phyloP scores from a whole-genome alignment of 37 sponge, comb jelly and placozoan genomes.

The Theonella swinhoei region DNA sequence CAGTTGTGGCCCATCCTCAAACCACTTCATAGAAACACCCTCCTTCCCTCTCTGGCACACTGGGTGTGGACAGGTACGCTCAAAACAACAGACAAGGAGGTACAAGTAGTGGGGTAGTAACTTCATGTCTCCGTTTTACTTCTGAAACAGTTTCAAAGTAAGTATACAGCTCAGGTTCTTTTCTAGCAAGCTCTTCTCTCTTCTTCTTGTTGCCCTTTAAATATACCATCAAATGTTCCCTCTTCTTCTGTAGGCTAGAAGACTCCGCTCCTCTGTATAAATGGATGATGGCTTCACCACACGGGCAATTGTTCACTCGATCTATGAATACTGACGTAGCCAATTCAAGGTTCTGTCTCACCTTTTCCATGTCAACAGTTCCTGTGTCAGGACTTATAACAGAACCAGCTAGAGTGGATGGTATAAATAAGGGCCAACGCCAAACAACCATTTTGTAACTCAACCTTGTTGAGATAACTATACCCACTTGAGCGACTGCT shows the following conservation, averaged over 20 bases:
- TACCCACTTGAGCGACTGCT: conserved; percentile 7
- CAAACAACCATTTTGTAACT: conserved; percentile 19
- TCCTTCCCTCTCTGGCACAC: conserved; percentile 4
- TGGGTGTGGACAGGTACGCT: conserved; percentile 28
- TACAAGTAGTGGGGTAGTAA: conserved; percentile 22
- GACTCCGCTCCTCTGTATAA: conserved; percentile 31
- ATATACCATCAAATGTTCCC: not conserved
- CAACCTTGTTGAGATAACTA: conserved; percentile 9
- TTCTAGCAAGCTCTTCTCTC: not conserved
- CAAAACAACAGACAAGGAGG: conserved; percentile 17
- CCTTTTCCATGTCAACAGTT: not conserved
- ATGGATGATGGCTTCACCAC: conserved; percentile 45
- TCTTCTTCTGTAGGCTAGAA: not conserved
- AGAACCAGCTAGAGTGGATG: not conserved
- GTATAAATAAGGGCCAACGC: not conserved
- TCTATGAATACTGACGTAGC: not conserved
- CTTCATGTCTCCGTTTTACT: not conserved
- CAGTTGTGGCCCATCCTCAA: conserved; percentile 21
- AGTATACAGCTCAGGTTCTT: conserved; percentile 17
- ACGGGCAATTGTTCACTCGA: conserved; percentile 4
- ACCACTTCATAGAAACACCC: conserved; percentile 6
- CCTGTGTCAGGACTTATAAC: not conserved
- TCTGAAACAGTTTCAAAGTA: conserved; percentile 29
- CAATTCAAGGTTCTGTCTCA: not conserved
- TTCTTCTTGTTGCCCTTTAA: too few relatives aligned